Evolutionary conservation across 2,113 vertebrate species (phyloP).

Genomic region (Ochotona princeps): DNA sequence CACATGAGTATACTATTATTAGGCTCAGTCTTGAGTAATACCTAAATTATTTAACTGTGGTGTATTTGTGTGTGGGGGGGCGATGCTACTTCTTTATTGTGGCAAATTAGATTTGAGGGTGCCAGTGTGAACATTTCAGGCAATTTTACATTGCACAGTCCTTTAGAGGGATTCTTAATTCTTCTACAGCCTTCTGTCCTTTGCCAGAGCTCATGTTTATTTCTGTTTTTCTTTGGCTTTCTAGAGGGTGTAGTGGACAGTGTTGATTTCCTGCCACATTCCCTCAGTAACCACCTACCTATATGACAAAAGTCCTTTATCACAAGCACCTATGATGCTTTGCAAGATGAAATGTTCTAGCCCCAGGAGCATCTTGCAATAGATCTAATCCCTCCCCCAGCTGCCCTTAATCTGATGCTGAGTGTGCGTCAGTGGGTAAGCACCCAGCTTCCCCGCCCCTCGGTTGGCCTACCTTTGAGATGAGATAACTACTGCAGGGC

Average conservation of each 20-base stretch:
- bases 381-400: neutral
- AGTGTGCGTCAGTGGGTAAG: neutral
- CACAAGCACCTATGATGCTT: slow-evolving; percentile 46
- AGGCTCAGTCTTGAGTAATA: slow-evolving; percentile 49
- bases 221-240: slow-evolving; percentile 62
- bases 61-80: neutral
- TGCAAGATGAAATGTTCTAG: neutral
- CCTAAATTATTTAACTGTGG: slow-evolving; percentile 71
- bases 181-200: slow-evolving; percentile 54
- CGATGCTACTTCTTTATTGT: slow-evolving; percentile 60
- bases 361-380: neutral
- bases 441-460: neutral
- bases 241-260: slow-evolving; percentile 39
- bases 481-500: neutral
- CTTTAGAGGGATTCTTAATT: slow-evolving; percentile 61
- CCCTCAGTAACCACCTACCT: slow-evolving; percentile 7
- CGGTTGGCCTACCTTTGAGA: neutral
- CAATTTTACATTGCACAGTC: slow-evolving; percentile 64
- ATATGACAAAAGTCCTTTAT: slow-evolving; percentile 39
- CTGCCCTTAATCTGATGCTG: neutral
- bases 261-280: slow-evolving; percentile 48
- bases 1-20: too few species aligned
- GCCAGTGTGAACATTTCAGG: slow-evolving; percentile 56
- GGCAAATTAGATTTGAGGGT: slow-evolving; percentile 62
- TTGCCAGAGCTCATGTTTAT: slow-evolving; percentile 57